Evolutionary conservation across 2,797 vertebrate genomes (phyloP), one percentile per base, ranked within the genome.

Genomic region (Parauchenoglanis ngamensis): DNA sequence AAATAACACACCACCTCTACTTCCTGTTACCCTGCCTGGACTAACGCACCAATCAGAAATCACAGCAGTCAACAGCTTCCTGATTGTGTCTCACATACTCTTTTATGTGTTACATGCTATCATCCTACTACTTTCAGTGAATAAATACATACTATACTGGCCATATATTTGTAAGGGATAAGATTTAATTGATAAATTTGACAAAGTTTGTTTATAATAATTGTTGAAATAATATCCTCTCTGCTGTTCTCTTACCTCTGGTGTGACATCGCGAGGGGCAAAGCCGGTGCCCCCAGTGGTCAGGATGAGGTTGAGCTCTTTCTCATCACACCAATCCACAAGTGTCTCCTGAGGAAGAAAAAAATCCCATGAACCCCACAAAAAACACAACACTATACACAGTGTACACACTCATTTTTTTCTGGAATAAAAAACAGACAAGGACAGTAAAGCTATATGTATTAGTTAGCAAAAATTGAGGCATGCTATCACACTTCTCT

Each of bases 321-420:
- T 99, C 93, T 99, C 98, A 96, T 99, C 98, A 89, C 98, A 99
- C 98, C 98, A 99, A 92, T 99, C 98, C 95, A 99, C 97, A 91
- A 99, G 95, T 5, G 98, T 98, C 93, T 99, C 98, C 98, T 99
- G 94, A 92, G 81, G 54, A 63, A 49, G 25, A 77, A 63, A 59
- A 79, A 28, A 84, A 84, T n/a, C 40, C 40, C 8, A 61, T 76
- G 56, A 83, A n/a, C 25, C 40, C 40, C 40, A 25, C n/a, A 13
- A 49, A 65, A 67, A 6, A 65, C 12, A 52, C 17, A 63, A n/a
- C 25, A 79, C 19, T 21, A 25, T 8, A 79, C 56, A 57, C 0
- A 56, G 19, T 77, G 54, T 40, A 40, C 40, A 40, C 40, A 40
- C 54, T 59, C 57, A 7, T 72, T 17, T 17, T 28, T 31, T 35